A percentile compares a stretch with the other conserved stretches of the same genome.
These are phyloP conservation scores for Enoplosus armatus DNA, from an alignment of 2,797 vertebrate species.

Conservation along the genomic window DNA sequence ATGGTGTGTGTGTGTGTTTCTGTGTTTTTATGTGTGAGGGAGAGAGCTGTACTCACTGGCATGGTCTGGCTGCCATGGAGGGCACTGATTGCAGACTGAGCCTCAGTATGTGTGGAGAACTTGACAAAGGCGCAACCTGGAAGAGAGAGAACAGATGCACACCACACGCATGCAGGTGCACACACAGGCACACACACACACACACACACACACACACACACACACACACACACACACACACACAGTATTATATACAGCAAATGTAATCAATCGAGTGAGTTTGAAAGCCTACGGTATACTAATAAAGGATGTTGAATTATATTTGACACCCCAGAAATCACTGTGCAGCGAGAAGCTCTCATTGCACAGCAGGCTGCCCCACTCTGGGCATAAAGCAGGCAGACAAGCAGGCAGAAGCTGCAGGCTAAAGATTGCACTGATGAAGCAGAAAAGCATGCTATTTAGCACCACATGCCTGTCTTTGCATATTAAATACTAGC, in stretches of 20 bases:
- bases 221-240: slow-evolving; percentile 44
- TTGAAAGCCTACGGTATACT: slow-evolving; percentile 55
- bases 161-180: slow-evolving; percentile 41
- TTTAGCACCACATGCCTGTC: slow-evolving; percentile 83
- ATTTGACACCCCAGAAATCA: slow-evolving; percentile 72
- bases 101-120: slow-evolving; percentile 96
- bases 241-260: slow-evolving; percentile 27
- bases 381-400: slow-evolving; percentile 76
- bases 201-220: background rate
- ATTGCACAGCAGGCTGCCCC: slow-evolving; percentile 74
- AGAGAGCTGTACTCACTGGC: slow-evolving; percentile 90
- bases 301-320: slow-evolving; percentile 69
- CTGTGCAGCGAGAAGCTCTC: slow-evolving; percentile 65
- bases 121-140: slow-evolving; percentile 98
- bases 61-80: slow-evolving; percentile 98
- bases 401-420: slow-evolving; percentile 78
- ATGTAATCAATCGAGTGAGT: slow-evolving; percentile 46
- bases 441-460: slow-evolving; percentile 86
- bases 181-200: slow-evolving; percentile 35
- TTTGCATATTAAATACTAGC: slow-evolving; percentile 80
- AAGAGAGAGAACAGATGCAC: slow-evolving; percentile 68
- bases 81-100: slow-evolving; percentile 96
- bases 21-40: background rate
- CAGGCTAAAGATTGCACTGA: slow-evolving; percentile 82
- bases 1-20: background rate